A percentile compares a stretch with the other conserved stretches of the same genome.
phyloP scores from a whole-genome alignment of 2,797 vertebrate genomes.

The Clarias laeviceps region DNA sequence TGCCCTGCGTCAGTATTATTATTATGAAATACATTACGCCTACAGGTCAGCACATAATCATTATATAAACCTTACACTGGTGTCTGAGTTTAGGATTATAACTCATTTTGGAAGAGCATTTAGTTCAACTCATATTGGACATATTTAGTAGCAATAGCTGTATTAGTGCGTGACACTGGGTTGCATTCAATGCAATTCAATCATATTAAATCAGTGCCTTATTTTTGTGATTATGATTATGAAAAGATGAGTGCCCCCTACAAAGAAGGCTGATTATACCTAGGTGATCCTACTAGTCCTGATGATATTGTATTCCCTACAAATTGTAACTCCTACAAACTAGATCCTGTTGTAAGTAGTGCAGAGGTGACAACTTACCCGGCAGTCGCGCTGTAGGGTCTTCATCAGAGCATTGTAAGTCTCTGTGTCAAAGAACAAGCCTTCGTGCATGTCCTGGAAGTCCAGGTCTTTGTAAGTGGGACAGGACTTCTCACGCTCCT shows the following conservation, averaged over 20 bases:
- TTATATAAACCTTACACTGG: not conserved
- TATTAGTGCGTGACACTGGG: not conserved
- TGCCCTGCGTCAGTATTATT: not conserved
- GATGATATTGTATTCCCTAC: not conserved
- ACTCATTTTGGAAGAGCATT: not conserved
- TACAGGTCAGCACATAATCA: not conserved
- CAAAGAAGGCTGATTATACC: not conserved
- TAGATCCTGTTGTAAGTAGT: not conserved
- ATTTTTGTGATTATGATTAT: not conserved
- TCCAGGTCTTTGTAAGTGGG: constrained; percentile 96
- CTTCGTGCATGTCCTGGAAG: constrained; percentile 94
- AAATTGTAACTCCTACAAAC: not conserved
- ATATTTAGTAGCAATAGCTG: constrained; percentile 1
- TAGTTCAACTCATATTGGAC: not conserved
- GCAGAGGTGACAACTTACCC: constrained; percentile 76
- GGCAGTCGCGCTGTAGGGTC: constrained; percentile 94
- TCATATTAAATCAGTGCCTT: not conserved
- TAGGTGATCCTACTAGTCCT: not conserved
- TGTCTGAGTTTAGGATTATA: not conserved
- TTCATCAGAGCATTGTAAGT: constrained; percentile 94
- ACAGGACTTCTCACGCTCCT: constrained; percentile 89
- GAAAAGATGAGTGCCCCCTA: not conserved
- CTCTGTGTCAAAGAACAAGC: constrained; percentile 92
- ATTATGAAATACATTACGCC: constrained; percentile 2
- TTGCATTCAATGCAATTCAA: no score